phyloP scores from a whole-genome alignment of 1,140 invertebrate species.

The Drosophila mojavensis region DNA sequence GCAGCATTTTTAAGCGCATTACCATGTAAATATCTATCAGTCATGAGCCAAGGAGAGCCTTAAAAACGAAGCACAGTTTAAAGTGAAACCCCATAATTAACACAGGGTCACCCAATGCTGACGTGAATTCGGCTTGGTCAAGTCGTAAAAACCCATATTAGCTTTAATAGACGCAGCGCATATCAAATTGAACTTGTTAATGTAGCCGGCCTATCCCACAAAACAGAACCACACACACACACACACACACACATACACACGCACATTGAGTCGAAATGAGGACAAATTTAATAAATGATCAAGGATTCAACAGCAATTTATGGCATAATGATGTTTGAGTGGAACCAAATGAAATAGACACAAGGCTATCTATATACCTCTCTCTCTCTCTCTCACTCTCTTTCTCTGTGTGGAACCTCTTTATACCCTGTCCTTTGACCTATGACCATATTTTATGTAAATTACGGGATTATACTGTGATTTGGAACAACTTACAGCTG shows the following conservation, averaged over 20 bases:
- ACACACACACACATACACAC: constrained; percentile 6
- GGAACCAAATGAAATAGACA: constrained; percentile 39
- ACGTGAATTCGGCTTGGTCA: constrained; percentile 24
- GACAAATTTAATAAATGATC: constrained; percentile 82
- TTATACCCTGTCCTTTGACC: constrained; percentile 47
- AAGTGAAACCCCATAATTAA: constrained; percentile 61
- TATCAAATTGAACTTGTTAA: constrained; percentile 54
- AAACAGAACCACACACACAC: constrained; percentile 8
- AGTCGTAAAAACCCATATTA: constrained; percentile 39
- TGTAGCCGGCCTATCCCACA: neutral
- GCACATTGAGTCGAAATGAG: constrained; percentile 37
- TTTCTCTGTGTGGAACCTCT: constrained; percentile 47
- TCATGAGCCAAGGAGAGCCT: neutral
- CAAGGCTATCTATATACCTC: neutral
- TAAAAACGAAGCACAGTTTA: constrained; percentile 42
- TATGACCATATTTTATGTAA: constrained; percentile 76
- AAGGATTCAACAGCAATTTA: constrained; percentile 79
- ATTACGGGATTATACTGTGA: constrained; percentile 80
- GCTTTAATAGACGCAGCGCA: constrained; percentile 40
- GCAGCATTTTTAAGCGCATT: constrained; percentile 65
- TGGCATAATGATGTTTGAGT: constrained; percentile 74
- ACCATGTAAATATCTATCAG: constrained; percentile 54
- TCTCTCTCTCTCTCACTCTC: too few species aligned
- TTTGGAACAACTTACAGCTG: constrained; percentile 72
- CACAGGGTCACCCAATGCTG: constrained; percentile 6